phyloP scores from a whole-genome alignment of 2,113 vertebrate species.

The Notothenia coriiceps region DNA sequence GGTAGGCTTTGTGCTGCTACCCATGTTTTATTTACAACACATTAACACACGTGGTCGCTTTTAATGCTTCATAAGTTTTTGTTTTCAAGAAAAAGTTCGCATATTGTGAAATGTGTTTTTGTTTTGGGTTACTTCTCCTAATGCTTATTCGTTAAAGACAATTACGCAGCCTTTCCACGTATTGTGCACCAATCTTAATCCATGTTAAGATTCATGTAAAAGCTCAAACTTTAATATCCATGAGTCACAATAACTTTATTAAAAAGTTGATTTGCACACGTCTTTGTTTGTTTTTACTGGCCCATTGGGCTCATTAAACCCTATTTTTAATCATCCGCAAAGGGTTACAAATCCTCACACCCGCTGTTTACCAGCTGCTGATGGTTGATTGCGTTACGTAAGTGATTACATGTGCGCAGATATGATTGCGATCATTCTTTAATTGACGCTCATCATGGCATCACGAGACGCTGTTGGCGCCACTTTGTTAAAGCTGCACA shows the following conservation, averaged over 20 bases:
- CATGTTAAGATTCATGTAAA: fast-evolving
- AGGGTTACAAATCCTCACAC: neutral
- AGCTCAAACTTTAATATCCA: neutral
- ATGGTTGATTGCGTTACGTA: slow-evolving; percentile 82
- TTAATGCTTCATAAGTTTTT: neutral
- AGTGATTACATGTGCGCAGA: slow-evolving; percentile 74
- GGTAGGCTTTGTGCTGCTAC: slow-evolving; percentile 28
- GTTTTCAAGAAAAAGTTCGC: neutral
- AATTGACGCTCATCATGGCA: slow-evolving; percentile 53
- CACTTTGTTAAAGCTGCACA: slow-evolving; percentile 84
- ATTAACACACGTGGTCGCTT: neutral
- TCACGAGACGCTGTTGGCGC: slow-evolving; percentile 88
- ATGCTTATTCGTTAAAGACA: neutral
- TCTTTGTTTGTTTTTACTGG: neutral
- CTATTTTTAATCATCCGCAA: slow-evolving; percentile 2
- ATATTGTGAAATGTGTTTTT: neutral
- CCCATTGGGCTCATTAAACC: neutral
- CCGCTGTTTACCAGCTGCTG: neutral
- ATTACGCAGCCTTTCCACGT: neutral
- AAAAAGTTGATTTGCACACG: neutral
- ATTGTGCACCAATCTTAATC: neutral
- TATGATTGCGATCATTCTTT: slow-evolving; percentile 53
- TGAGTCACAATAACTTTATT: neutral
- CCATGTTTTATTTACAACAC: neutral
- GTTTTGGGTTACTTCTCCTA: neutral